Evolutionary conservation across 2,113 vertebrate genomes (phyloP).

Genomic region (Eudorcas thomsonii): DNA sequence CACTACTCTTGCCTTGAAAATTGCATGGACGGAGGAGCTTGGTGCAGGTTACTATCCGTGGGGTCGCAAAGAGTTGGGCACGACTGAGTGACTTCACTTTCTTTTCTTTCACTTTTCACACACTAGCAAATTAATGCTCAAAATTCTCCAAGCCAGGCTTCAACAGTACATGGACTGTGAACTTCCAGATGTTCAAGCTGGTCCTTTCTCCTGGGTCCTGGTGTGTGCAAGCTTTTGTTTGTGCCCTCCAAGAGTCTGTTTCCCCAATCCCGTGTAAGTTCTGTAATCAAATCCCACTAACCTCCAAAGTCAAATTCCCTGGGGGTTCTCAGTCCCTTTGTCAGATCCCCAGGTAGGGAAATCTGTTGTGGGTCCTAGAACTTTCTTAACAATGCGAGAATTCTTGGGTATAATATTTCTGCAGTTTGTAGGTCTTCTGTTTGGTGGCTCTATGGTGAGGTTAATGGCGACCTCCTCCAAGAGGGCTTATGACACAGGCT

Average conservation of each 20-base stretch:
- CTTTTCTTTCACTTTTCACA: neutral
- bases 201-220: neutral
- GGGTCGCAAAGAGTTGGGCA: too few species aligned
- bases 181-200: neutral
- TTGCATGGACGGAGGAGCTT: too few species aligned
- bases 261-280: neutral
- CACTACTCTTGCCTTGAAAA: too few species aligned
- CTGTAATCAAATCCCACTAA: neutral
- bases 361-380: neutral
- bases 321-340: neutral
- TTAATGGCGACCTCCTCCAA: neutral
- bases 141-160: neutral
- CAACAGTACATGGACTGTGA: neutral
- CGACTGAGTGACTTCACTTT: too few species aligned
- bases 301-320: neutral
- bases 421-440: neutral
- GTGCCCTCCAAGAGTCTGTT: neutral
- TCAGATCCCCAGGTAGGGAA: neutral
- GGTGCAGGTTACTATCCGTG: too few species aligned
- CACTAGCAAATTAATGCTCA: neutral
- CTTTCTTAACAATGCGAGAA: neutral
- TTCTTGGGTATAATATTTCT: neutral
- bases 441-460: neutral
- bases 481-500: neutral
- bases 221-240: neutral